Base-by-base conservation (phyloP, 2,888 invertebrate species). In the Acrobasis consociella region DNA sequence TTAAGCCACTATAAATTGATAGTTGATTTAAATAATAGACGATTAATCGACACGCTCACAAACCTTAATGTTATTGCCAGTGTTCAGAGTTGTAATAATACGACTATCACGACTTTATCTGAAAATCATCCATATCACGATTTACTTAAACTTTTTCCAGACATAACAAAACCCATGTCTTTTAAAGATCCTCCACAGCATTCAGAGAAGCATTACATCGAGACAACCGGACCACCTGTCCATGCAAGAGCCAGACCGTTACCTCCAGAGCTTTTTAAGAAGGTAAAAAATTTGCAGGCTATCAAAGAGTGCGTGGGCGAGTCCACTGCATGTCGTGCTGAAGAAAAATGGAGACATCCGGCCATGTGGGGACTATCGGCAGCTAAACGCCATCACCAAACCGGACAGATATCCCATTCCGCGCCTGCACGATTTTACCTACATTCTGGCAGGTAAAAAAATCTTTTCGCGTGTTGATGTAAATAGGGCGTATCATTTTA, bases 301-400 rank as follows among this genome's bases (percentile, higher is more conserved):
- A 2, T 72, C 70, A 1, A 72, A 70, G 7, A 70, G 70, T 31
- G 63, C n/a, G n/a, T n/a, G n/a, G n/a, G n/a, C n/a, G n/a, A n/a
- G n/a, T n/a, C n/a, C n/a, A n/a, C n/a, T n/a, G n/a, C n/a, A n/a
- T n/a, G n/a, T n/a, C n/a, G n/a, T n/a, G n/a, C n/a, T n/a, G n/a
- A n/a, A n/a, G n/a, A 71, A 72, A 42, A 61, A 69, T 37, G 70
- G 71, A 0, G 63, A 66, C 3, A 22, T 70, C 11, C 51, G 72
- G n/a, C 65, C 67, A 2, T 82, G 82, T 63, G 85, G 84, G 9
- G 71, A 70, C 56, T 71, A 70, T 55, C 17, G 67, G 9, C 55
- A 49, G 8, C 49, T 69, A 0, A 70, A 71, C 37, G 66, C 71
- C 0, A 62, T 69, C 9, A 72, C 69, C 1, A 64, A 65, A 31